phyloP scores from a whole-genome alignment of 2,113 vertebrate genomes.

The Ancistrus triradiatus region DNA sequence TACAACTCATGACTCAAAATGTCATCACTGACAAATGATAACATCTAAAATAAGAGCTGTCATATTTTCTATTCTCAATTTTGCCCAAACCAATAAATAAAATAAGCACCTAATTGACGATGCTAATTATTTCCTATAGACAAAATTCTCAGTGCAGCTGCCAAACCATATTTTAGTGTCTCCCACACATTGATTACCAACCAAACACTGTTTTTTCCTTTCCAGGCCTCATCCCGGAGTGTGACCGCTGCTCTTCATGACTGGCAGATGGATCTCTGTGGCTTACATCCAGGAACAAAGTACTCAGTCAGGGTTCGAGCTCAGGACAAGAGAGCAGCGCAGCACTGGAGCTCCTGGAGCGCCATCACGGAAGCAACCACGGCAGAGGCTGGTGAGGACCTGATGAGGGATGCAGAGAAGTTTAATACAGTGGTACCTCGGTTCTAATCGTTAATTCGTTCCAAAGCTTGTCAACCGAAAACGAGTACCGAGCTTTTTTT shows the following conservation, averaged over 20 bases:
- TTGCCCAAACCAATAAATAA: not conserved
- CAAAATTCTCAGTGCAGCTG: not conserved
- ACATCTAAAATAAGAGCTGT: too few relatives aligned
- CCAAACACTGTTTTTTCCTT: not conserved
- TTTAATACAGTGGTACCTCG: too few relatives aligned
- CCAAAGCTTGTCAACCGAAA: too few relatives aligned
- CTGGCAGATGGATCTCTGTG: slow-evolving; percentile 38
- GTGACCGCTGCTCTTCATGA: slow-evolving; percentile 17
- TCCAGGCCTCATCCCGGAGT: slow-evolving; percentile 30
- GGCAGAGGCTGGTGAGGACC: slow-evolving; percentile 59
- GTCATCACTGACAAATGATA: too few relatives aligned
- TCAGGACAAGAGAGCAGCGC: slow-evolving; percentile 71
- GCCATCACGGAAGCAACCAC: slow-evolving; percentile 72
- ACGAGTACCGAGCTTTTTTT: too few relatives aligned
- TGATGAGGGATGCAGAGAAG: too few relatives aligned
- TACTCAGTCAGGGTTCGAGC: slow-evolving; percentile 65
- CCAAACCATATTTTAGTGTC: not conserved
- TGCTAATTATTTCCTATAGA: not conserved
- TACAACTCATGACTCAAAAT: too few relatives aligned
- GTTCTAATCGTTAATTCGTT: too few relatives aligned
- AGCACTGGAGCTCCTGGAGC: slow-evolving; percentile 83
- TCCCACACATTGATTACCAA: not conserved
- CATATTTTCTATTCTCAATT: too few relatives aligned
- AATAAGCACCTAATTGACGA: not conserved
- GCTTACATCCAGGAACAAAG: slow-evolving; percentile 51